These are phyloP conservation scores for Nylanderia fulva DNA, from an alignment of 1,140 invertebrate species.

Conservation along the genomic window DNA sequence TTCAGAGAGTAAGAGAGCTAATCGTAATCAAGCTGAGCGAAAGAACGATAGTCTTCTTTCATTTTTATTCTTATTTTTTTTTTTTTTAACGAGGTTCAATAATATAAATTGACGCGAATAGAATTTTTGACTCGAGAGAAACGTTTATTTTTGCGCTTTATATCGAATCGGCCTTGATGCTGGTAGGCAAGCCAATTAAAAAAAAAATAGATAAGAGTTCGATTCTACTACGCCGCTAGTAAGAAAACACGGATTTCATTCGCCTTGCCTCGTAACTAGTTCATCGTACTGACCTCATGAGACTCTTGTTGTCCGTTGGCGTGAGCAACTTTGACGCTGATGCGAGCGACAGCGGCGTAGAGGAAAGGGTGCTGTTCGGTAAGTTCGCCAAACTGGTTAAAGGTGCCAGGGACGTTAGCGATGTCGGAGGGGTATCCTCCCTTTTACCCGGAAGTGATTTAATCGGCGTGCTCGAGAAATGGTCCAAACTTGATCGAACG, in stretches of 20 bases:
- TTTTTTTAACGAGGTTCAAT: not conserved
- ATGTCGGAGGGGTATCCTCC: conserved; percentile 84
- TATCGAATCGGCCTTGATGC: not conserved
- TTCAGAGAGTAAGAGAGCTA: conserved; percentile 20
- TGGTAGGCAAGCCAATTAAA: not conserved
- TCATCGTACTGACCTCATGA: conserved; percentile 82
- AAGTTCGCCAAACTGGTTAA: conserved; percentile 85
- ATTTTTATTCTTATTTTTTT: too few species aligned
- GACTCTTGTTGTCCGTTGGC: conserved; percentile 83
- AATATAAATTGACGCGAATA: not conserved
- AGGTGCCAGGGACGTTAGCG: conserved; percentile 83
- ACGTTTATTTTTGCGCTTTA: not conserved
- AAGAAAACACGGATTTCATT: conserved; percentile 32
- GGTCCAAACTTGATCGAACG: conserved; percentile 84
- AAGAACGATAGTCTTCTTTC: not conserved
- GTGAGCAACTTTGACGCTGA: conserved; percentile 84
- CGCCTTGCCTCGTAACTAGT: conserved; percentile 30
- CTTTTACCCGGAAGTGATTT: conserved; percentile 84
- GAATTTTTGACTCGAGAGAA: not conserved
- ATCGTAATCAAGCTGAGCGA: not conserved
- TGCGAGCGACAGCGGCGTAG: conserved; percentile 83
- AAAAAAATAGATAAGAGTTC: conserved; percentile 20
- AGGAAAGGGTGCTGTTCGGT: conserved; percentile 82
- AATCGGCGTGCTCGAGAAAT: conserved; percentile 84
- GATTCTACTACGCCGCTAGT: not conserved